These are phyloP conservation scores for Buphagus erythrorhynchus DNA, from an alignment of 2,797 vertebrate species.

Conservation along the genomic window DNA sequence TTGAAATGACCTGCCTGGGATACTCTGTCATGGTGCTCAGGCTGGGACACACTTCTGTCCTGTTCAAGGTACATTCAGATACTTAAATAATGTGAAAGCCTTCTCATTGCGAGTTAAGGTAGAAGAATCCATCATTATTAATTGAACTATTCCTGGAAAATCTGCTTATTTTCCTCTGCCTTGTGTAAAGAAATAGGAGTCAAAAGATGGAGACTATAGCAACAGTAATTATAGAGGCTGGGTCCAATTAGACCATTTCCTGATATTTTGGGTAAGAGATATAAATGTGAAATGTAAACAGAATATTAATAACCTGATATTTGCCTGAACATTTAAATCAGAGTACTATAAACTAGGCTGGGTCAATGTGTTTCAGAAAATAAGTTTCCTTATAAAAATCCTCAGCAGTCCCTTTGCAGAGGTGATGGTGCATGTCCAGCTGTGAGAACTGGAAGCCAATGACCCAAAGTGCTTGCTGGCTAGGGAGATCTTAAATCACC, in stretches of 20 bases:
- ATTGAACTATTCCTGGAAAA: background rate
- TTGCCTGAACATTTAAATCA: constrained; percentile 31
- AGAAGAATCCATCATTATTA: background rate
- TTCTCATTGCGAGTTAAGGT: background rate
- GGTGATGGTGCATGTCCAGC: background rate
- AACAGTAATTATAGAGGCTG: background rate
- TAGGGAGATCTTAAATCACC: background rate
- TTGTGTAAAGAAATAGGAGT: background rate
- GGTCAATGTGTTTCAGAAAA: background rate
- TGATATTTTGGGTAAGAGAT: constrained; percentile 6
- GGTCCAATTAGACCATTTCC: background rate
- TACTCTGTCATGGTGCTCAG: background rate
- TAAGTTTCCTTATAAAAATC: background rate
- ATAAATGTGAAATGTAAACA: background rate
- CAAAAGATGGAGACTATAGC: background rate
- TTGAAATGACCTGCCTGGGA: background rate
- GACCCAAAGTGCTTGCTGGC: background rate
- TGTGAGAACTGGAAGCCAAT: background rate
- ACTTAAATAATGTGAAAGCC: background rate
- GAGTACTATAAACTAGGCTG: background rate
- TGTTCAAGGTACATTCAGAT: background rate
- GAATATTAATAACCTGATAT: constrained; percentile 10
- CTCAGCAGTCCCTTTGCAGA: background rate
- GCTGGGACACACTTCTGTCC: background rate
- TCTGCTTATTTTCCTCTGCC: background rate